These are phyloP conservation scores for Cheilosia soror DNA, from an alignment of 2,888 invertebrate genomes.

Conservation along the genomic window DNA sequence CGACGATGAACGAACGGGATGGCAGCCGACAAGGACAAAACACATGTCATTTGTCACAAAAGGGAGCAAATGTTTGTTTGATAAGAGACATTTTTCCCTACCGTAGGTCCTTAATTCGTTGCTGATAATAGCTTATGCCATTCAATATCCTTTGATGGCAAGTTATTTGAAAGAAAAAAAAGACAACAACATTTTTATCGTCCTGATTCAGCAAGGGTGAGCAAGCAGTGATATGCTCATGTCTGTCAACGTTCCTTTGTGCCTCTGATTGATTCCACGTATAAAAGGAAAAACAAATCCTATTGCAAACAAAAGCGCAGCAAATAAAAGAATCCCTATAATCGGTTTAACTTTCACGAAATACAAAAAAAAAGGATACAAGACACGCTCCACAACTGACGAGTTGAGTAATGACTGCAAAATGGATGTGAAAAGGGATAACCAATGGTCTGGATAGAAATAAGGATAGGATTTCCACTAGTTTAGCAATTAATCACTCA, in stretches of 20 bases:
- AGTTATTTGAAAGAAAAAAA: slow-evolving; percentile 23
- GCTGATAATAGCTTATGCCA: background rate
- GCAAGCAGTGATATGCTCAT: slow-evolving; percentile 12
- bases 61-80: slow-evolving; percentile 44
- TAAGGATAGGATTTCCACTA: slow-evolving; percentile 27
- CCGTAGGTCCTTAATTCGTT: slow-evolving; percentile 18
- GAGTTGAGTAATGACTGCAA: slow-evolving; percentile 48
- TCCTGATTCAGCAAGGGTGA: slow-evolving; percentile 5
- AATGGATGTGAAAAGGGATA: slow-evolving; percentile 19
- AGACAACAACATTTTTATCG: slow-evolving; percentile 19
- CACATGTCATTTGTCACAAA: slow-evolving; percentile 76
- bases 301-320: background rate
- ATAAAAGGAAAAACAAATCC: slow-evolving; percentile 4
- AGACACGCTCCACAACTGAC: slow-evolving; percentile 9
- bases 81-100: slow-evolving; percentile 41
- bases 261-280: slow-evolving; percentile 52
- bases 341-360: slow-evolving; percentile 5
- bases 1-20: slow-evolving; percentile 42
- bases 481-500: slow-evolving; percentile 54
- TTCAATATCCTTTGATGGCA: slow-evolving; percentile 2
- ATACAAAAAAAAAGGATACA: background rate
- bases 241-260: slow-evolving; percentile 39
- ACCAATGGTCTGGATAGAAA: slow-evolving; percentile 4
- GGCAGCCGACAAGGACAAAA: slow-evolving; percentile 76
- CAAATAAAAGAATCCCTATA: background rate